These are phyloP conservation scores for Drosophila vallismaia DNA, from an alignment of 2,888 invertebrate genomes.

Conservation along the genomic window DNA sequence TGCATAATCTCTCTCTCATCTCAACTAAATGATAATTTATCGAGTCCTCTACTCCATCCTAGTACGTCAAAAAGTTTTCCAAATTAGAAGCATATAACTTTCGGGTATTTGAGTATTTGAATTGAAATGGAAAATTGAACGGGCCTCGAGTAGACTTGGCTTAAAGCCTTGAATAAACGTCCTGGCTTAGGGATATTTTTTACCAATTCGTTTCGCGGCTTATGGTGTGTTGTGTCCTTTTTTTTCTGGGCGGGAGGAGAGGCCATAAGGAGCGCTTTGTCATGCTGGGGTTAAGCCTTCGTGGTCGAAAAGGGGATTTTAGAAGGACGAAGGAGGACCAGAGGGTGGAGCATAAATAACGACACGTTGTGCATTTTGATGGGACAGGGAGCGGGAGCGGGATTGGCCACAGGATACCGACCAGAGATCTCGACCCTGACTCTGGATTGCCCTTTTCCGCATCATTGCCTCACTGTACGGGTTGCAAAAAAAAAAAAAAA, in stretches of 20 bases:
- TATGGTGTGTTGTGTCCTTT: conserved; percentile 28
- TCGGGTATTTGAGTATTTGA: not conserved
- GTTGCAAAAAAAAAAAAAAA: conserved; percentile 6
- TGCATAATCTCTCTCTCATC: conserved; percentile 10
- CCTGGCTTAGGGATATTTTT: conserved; percentile 6
- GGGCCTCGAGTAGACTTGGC: not conserved
- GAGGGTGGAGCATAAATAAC: conserved; percentile 64
- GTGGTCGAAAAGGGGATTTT: conserved; percentile 31
- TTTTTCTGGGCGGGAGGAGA: conserved; percentile 26
- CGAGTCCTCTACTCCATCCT: not conserved
- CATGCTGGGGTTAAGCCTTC: conserved; percentile 38
- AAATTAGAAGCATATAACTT: not conserved
- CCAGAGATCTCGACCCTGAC: conserved; percentile 17
- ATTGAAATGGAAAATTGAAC: not conserved
- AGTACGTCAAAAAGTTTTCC: not conserved
- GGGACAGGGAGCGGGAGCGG: conserved; percentile 29
- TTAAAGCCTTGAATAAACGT: conserved; percentile 14
- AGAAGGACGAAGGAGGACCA: conserved; percentile 38
- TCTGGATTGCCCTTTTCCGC: conserved; percentile 66
- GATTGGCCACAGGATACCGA: conserved; percentile 22
- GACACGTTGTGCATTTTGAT: conserved; percentile 78
- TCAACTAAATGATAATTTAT: not conserved
- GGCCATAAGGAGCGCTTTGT: conserved; percentile 49
- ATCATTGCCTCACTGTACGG: conserved; percentile 61
- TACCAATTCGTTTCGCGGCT: conserved; percentile 47